Conservation (phyloP, 2,888 invertebrate genomes). For the Halictus ligatus region DNA sequence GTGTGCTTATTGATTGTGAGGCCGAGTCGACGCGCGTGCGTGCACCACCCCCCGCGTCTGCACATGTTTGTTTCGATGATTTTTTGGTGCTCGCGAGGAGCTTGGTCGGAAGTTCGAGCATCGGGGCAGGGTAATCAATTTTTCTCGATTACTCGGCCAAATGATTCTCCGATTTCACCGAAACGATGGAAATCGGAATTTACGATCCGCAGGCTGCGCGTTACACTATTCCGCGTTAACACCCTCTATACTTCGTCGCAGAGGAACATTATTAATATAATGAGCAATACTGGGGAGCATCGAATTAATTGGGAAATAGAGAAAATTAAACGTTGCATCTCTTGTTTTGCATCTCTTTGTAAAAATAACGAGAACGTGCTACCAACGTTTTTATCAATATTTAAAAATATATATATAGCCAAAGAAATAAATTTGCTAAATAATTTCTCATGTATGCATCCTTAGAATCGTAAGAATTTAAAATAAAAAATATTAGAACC, state of each 20-base stretch:
- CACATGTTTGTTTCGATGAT: slow-evolving; percentile 10
- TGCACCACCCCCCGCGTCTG: slow-evolving; percentile 15
- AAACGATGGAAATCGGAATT: background rate
- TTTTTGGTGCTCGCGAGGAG: background rate
- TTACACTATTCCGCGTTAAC: background rate
- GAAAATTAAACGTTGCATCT: background rate
- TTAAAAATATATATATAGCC: too few species aligned
- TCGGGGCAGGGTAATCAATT: background rate
- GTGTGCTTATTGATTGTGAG: slow-evolving; percentile 62
- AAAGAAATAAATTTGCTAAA: too few species aligned
- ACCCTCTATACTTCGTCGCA: background rate
- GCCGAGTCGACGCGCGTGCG: slow-evolving; percentile 62
- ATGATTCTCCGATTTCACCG: background rate
- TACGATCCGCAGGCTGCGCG: background rate
- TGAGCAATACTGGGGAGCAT: background rate
- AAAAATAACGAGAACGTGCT: too few species aligned
- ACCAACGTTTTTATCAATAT: too few species aligned
- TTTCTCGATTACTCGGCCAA: background rate
- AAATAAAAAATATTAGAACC: too few species aligned
- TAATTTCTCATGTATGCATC: too few species aligned
- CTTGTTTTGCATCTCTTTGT: too few species aligned
- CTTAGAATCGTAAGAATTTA: too few species aligned
- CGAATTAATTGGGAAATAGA: background rate
- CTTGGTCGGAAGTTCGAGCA: background rate
- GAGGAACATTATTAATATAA: background rate